Conservation (phyloP, 1,140 invertebrate species). For the Papilio dardanus region DNA sequence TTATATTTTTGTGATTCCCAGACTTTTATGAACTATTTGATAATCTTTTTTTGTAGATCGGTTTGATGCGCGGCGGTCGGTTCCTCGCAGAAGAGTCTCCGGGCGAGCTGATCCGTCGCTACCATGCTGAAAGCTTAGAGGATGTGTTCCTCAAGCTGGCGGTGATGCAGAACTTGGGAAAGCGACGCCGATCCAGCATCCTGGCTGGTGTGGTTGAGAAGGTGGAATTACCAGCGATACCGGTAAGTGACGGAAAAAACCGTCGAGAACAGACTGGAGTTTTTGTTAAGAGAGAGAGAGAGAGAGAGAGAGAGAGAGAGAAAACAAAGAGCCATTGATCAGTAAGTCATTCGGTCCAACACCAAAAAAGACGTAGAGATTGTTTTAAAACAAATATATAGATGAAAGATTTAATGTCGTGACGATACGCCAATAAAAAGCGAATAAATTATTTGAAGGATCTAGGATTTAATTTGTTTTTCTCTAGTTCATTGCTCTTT, state of each 20-base stretch:
- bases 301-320: too few relatives aligned
- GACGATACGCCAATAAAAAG: too few relatives aligned
- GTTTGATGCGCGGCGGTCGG: slow-evolving; percentile 95
- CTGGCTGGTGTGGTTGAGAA: slow-evolving; percentile 87
- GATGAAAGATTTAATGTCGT: too few relatives aligned
- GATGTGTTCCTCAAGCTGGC: slow-evolving; percentile 97
- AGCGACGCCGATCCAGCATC: slow-evolving; percentile 89
- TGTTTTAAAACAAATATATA: too few relatives aligned
- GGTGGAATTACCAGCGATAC: slow-evolving; percentile 83
- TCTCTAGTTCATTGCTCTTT: not conserved
- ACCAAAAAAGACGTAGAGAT: too few relatives aligned
- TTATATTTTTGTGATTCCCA: too few relatives aligned
- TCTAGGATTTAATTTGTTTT: too few relatives aligned
- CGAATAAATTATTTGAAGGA: too few relatives aligned
- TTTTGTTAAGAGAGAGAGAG: too few relatives aligned
- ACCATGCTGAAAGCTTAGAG: slow-evolving; percentile 91
- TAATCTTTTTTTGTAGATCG: slow-evolving; percentile 86
- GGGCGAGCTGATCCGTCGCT: slow-evolving; percentile 88
- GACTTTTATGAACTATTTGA: not conserved
- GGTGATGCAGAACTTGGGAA: slow-evolving; percentile 90
- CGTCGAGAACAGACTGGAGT: not conserved
- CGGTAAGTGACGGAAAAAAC: slow-evolving; percentile 70
- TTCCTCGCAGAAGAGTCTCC: slow-evolving; percentile 96
- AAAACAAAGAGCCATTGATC: too few relatives aligned
- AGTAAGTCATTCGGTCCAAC: too few relatives aligned